Evolutionary conservation across 2,797 vertebrate genomes (phyloP).

Genomic region (Mus minutoides): DNA sequence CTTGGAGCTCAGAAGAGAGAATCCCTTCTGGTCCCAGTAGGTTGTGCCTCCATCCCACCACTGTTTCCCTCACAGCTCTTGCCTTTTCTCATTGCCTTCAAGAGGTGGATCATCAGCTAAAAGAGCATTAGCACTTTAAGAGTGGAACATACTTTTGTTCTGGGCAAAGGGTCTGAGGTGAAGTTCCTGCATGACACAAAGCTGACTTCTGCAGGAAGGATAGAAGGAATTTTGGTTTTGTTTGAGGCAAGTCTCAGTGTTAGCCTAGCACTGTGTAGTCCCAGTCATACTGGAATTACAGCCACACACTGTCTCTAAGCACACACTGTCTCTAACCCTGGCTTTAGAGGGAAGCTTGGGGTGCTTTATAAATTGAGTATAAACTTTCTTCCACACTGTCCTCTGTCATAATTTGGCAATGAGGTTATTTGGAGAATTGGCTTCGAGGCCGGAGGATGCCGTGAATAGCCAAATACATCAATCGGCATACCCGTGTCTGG

Average conservation of each 20-base stretch:
- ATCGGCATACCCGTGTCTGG: not conserved
- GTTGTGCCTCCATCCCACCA: not conserved
- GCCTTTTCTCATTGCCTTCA: not conserved
- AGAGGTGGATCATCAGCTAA: not conserved
- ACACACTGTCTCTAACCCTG: not conserved
- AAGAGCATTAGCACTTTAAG: not conserved
- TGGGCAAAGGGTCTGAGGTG: not conserved
- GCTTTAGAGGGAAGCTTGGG: not conserved
- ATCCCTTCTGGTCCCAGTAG: not conserved
- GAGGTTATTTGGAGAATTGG: not conserved
- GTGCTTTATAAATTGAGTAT: not conserved
- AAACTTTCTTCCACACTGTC: not conserved
- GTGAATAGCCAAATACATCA: not conserved
- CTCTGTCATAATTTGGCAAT: not conserved
- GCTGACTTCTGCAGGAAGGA: not conserved
- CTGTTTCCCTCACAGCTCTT: not conserved
- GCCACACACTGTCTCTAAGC: not conserved
- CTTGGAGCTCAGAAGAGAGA: not conserved
- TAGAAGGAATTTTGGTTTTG: not conserved
- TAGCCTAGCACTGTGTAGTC: not conserved
- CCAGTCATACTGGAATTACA: not conserved
- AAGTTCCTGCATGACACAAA: not conserved
- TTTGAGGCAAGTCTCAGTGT: not conserved
- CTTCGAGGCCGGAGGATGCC: not conserved
- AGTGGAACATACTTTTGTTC: not conserved